A percentile compares a stretch with the other conserved stretches of the same genome.
Conservation (phyloP, 2,113 vertebrate genomes). For the Anguilla japonica region DNA sequence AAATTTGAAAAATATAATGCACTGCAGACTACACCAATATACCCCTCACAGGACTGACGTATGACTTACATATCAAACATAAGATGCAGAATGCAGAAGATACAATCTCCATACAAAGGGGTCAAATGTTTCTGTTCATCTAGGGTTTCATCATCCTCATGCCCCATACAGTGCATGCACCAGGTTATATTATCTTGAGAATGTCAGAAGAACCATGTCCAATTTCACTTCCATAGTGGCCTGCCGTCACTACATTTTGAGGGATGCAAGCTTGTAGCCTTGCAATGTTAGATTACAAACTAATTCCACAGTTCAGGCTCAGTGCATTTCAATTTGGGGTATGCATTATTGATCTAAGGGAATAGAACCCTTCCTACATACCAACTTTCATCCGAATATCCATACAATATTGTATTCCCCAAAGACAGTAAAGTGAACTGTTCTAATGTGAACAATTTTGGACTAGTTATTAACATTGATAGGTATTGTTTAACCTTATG, state of each 20-base stretch:
- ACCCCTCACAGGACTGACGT: no score
- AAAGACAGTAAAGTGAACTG: no score
- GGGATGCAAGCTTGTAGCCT: slow-evolving; percentile 45
- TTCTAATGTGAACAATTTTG: no score
- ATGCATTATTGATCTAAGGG: slow-evolving; percentile 61
- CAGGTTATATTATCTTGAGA: slow-evolving; percentile 33
- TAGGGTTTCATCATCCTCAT: no score
- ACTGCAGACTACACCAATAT: no score
- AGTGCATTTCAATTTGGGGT: slow-evolving; percentile 59
- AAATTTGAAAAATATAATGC: no score
- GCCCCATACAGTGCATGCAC: no score
- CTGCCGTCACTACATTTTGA: slow-evolving; percentile 36
- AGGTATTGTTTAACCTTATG: no score
- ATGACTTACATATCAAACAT: no score
- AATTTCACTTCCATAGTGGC: slow-evolving; percentile 53
- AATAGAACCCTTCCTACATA: slow-evolving; percentile 33
- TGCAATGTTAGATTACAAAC: slow-evolving; percentile 57
- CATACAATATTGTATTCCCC: no score
- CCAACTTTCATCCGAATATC: background rate
- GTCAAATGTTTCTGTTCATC: slow-evolving; percentile 34
- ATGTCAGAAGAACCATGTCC: slow-evolving; percentile 44
- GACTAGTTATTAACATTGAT: no score
- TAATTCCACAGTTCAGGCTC: slow-evolving; percentile 59
- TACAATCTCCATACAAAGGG: slow-evolving; percentile 36
- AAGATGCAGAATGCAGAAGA: no score